Evolutionary conservation across 2,113 vertebrate species (phyloP), one percentile per base, ranked within the genome.

Genomic region (Ardeotis arabs): DNA sequence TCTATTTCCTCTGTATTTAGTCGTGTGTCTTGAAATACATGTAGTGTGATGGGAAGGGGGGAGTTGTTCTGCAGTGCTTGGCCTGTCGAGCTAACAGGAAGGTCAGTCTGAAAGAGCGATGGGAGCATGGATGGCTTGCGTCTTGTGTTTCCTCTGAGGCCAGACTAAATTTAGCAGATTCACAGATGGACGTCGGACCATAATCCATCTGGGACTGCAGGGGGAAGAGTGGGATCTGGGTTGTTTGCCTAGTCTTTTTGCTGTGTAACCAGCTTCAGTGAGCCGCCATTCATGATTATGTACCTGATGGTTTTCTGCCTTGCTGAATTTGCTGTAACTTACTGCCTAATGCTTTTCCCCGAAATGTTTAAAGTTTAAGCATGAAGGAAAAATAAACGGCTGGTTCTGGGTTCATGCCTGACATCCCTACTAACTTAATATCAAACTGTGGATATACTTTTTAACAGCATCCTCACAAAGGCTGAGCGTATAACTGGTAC

Each of bases 141-240:
- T 91, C 91, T 93, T 79, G 37, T 93, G 80, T 91, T 94, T 96
- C 94, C 89, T 96, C 84, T 22, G 77, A 76, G 95, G 74, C 47
- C 89, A 72, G 78, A 49, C 94, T 97, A 97, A 96, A 96, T 96
- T 94, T 97, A 97, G 95, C 91, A 59, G 73, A 82, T 90, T 83
- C 89, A 66, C 95, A 95, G 84, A 95, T 85, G 93, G 73, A 84
- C 50, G 27, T 24, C 4, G 27, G 80, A 59, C 80, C 5, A 4
- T 84, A 94, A 87, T 84, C 89, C 91, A 82, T 73, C 69, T 69
- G 90, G 78, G 84, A 69, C 55, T 49, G 31, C 1, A 6, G 29
- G 45, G 45, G 47, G 14, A 91, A 85, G 74, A 74, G 50, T 62
- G 59, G 81, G 74, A 66, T 91, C 73, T 67, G 77, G 77, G 58